Conservation (phyloP, 2,797 vertebrate species). For the Danio choprae region DNA sequence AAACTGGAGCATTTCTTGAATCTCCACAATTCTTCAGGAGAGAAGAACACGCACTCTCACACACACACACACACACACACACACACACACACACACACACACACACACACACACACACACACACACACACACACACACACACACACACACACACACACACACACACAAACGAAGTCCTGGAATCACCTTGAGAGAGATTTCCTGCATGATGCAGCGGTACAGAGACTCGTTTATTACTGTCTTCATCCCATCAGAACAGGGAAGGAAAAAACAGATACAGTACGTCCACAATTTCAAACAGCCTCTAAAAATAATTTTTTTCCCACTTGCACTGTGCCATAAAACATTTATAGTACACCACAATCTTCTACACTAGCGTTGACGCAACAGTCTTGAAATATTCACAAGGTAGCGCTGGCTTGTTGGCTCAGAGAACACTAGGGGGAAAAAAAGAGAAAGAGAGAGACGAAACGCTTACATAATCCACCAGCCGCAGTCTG, state of each 20-base stretch:
- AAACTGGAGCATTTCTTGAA: slow-evolving; percentile 52
- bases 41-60: too few species aligned
- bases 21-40: slow-evolving; percentile 49
- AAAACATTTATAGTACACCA: slow-evolving; percentile 83
- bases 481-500: slow-evolving; percentile 69
- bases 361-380: slow-evolving; percentile 75
- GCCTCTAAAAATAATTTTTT: slow-evolving; percentile 80
- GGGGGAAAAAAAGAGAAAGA: slow-evolving; percentile 19
- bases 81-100: too few species aligned
- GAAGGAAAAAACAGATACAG: slow-evolving; percentile 32
- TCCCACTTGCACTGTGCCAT: slow-evolving; percentile 83
- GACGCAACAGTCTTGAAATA: slow-evolving; percentile 68
- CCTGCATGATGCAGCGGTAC: slow-evolving; percentile 41
- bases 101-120: too few species aligned
- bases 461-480: slow-evolving; percentile 68
- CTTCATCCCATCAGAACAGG: neutral
- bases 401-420: slow-evolving; percentile 58
- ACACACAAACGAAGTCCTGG: slow-evolving; percentile 52
- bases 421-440: slow-evolving; percentile 43
- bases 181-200: slow-evolving; percentile 58
- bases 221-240: slow-evolving; percentile 37
- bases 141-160: too few species aligned
- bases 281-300: slow-evolving; percentile 49
- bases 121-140: too few species aligned
- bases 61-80: too few species aligned